Evolutionary conservation across 2,113 vertebrate genomes (phyloP), one percentile per base, ranked within the genome.

Genomic region (Neolamprologus falcicula): DNA sequence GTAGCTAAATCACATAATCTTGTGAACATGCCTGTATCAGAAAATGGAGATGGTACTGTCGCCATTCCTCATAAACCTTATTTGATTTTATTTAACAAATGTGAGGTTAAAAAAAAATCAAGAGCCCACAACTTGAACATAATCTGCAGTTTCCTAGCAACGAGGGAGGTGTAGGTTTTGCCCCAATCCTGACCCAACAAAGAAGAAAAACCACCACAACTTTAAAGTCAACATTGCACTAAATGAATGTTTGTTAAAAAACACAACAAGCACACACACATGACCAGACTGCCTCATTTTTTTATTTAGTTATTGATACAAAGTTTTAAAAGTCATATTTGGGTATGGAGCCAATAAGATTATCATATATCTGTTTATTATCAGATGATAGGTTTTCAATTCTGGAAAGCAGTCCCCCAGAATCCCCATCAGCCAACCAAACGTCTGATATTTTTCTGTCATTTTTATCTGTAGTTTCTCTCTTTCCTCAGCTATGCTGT

Each of bases 401-500:
- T 78, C 45, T 78, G 16, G 7, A 78, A 52, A 78, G 26, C 2
- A 3, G 4, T 78, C 45, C 7, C 45, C 16, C 16, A 52, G 73
- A n/a, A 78, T 52, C 16, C 45, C 1, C 73, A n/a, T 78, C 45
- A 78, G 17, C 26, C 26, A 52, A 31, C 0, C 2, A 1, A 13
- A 33, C 3, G 7, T 33, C 17, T 78, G 73, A 31, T 54, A 11
- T 76, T 88, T 31, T 80, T 55, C 17, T 52, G 6, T 52, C 7
- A 17, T 84, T 33, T 63, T 66, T 12, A 82, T 24, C 73, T 55
- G 0, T n/a, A 78, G 5, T 78, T 17, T 14, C 2, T 83, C 14
- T 89, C n/a, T 83, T 50, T 81, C 61, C 71, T 28, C 92, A 98
- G 97, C 92, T 98, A 97, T 2, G 97, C 97, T 9, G 97, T 98